Evolutionary conservation across 2,888 invertebrate genomes (phyloP), one percentile per base, ranked within the genome.

Genomic region (Melieria picta): DNA sequence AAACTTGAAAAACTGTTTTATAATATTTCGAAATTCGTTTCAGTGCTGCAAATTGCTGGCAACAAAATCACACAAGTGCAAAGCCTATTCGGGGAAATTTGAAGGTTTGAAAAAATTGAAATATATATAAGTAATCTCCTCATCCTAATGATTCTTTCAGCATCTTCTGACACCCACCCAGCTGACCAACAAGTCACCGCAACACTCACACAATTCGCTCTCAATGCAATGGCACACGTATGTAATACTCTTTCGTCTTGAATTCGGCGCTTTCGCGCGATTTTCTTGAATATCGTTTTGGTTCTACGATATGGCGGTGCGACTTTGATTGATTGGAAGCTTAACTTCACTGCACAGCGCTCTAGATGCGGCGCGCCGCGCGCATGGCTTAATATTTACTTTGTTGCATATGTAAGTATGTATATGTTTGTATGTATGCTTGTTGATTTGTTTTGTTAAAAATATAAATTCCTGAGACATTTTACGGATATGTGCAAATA

Each of bases 401-500:
- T 30, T 30, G 30, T 30, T 30, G 30, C 30, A 30, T 30, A 30
- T 65, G 11, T 43, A 62, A 30, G 43, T 62, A 13, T 57, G n/a
- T 55, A 16, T 56, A 11, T 69, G 11, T 50, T 60, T 68, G 55
- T 65, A 13, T 42, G 45, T 62, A 45, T 61, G 46, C 9, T 57
- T 74, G 72, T 48, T 42, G 16, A 68, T 73, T 56, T 63, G 4
- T 57, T 11, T 5, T 30, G 62, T 55, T 62, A 46, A 46, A 70
- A 60, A 57, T 61, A 71, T 77, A 82, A 82, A 79, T 84, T 84
- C 84, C 84, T 84, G 84, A 84, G 84, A 83, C 79, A 80, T 78
- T 82, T 80, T 79, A 79, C 61, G 81, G 85, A 86, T 86, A 85
- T 85, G 85, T 84, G 83, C 81, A 81, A 82, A 80, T 82, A 80